Base-by-base conservation (phyloP, 2,888 invertebrate genomes). In the Periphyllus acericola region DNA sequence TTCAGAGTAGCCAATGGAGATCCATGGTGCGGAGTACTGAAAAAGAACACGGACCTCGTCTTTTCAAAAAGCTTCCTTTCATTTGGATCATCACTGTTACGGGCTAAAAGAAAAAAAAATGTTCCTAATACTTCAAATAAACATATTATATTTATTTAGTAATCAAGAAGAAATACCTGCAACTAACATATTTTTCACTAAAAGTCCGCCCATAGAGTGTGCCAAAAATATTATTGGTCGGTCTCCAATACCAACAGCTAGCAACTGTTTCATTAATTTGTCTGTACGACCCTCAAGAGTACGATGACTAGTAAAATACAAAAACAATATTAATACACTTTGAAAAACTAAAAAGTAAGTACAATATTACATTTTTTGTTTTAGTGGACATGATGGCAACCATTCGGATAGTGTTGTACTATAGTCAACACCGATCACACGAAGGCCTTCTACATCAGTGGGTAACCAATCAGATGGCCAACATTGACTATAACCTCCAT, bases 381-480 rank as follows among this genome's bases (percentile, higher is more conserved):
- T 89, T 52, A 79, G 29, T 9, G 88, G 89, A 83, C 88, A 88
- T 21, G 88, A 83, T 8, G 95, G 94, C 71, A 95, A 93, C 97
- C 97, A 97, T 91, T 95, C 94, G 17, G 96, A 96, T 76, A 97
- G 92, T 89, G 95, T 95, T 52, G 96, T 96, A 90, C 96, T 95
- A 91, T 97, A 98, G 92, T 98, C 97, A 68, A 98, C 94, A 76
- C 97, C 97, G 83, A 98, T 92, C 84, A 98, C 93, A 90, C 96
- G 92, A 83, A 96, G 92, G 91, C 95, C 94, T 68, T 94, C 93
- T 90, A 95, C 94, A 91, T 98, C 97, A 90, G 94, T 92, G 0
- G 97, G 94, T 89, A 99, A 92, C 98, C 98, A 99, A 91, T 98
- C 98, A 93, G 95, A 95, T 3, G 98, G 98, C 98, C 98, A 98